Evolutionary conservation across 2,888 invertebrate species (phyloP).

Genomic region (Limnephilus marmoratus): DNA sequence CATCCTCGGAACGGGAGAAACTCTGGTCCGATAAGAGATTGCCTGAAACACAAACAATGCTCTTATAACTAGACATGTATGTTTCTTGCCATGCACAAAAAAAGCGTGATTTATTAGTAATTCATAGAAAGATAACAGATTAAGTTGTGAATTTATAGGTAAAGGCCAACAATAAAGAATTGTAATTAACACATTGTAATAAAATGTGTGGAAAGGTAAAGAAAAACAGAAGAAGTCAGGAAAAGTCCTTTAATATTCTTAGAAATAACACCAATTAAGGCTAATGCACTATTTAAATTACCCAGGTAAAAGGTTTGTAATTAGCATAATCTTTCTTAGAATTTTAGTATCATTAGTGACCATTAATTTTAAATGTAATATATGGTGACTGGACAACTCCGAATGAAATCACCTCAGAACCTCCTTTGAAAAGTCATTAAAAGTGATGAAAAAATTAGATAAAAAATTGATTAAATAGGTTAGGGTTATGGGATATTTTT

Average conservation of each 20-base stretch:
- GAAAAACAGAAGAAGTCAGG: neutral
- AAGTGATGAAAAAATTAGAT: too few relatives aligned
- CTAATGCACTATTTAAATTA: neutral
- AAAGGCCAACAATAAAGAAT: too few relatives aligned
- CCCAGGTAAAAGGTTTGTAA: neutral
- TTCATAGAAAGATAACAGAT: too few relatives aligned
- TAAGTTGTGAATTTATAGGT: neutral
- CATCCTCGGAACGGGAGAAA: slow-evolving; percentile 90
- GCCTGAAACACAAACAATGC: slow-evolving; percentile 70
- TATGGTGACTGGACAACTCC: too few relatives aligned
- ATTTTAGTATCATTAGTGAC: neutral
- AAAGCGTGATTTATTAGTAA: too few relatives aligned
- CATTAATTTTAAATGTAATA: neutral
- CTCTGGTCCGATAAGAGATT: slow-evolving; percentile 88
- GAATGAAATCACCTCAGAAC: too few relatives aligned
- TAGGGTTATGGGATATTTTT: too few relatives aligned
- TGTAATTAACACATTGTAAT: too few relatives aligned
- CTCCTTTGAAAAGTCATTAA: too few relatives aligned
- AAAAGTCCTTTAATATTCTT: neutral
- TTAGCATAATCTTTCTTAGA: neutral
- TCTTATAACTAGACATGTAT: neutral
- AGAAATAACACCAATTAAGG: neutral
- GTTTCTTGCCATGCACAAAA: too few relatives aligned
- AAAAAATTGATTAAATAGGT: too few relatives aligned
- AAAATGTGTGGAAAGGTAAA: neutral